Evolutionary conservation across 2,113 vertebrate genomes (phyloP).

Genomic region (Ifrita kowaldi): DNA sequence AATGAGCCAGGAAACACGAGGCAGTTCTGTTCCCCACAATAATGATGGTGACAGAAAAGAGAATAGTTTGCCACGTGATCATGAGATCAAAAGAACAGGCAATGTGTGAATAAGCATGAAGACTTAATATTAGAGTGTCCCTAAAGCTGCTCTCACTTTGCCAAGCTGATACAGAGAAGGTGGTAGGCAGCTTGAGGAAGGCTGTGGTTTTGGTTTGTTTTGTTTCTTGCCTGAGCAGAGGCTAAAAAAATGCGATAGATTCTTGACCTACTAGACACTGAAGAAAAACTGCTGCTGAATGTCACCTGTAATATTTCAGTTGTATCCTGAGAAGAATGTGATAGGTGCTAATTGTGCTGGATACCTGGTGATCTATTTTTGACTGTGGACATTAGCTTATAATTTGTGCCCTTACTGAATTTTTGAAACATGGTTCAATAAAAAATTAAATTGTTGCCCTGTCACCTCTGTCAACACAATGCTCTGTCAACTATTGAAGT

Average conservation of each 20-base stretch:
- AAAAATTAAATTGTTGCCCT: neutral
- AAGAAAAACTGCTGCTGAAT: neutral
- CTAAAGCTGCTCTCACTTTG: neutral
- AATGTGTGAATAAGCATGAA: neutral
- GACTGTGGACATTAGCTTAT: neutral
- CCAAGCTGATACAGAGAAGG: neutral
- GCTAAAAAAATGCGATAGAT: neutral
- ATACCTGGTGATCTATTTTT: neutral
- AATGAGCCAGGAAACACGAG: neutral
- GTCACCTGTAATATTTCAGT: neutral
- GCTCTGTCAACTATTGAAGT: neutral
- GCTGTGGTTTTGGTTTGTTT: neutral
- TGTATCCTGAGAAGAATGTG: neutral
- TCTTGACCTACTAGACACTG: neutral
- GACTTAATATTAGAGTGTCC: neutral
- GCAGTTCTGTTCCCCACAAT: neutral
- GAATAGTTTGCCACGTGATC: neutral
- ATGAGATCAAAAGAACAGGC: neutral
- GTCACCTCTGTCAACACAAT: neutral
- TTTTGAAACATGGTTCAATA: constrained; percentile 7
- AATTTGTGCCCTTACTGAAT: neutral
- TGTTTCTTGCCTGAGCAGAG: neutral
- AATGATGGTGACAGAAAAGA: neutral
- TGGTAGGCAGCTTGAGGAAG: neutral
- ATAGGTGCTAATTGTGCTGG: neutral